Evolutionary conservation across 2,888 invertebrate genomes (phyloP).

Genomic region (Mythimna albipuncta): DNA sequence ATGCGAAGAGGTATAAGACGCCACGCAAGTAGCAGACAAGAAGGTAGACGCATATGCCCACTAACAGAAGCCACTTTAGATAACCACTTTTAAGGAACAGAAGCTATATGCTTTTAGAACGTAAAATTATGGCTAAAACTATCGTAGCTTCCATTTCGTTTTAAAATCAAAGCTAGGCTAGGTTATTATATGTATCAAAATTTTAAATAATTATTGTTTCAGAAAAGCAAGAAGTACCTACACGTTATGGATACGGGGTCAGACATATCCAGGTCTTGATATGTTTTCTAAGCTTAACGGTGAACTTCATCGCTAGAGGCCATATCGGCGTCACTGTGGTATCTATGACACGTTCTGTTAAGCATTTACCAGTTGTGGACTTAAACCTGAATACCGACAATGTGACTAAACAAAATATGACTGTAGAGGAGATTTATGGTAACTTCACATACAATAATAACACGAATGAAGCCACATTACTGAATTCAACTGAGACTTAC

Average conservation of each 20-base stretch:
- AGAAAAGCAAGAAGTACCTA: slow-evolving; percentile 56
- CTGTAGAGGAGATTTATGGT: not conserved
- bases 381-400: not conserved
- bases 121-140: too few relatives aligned
- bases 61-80: too few relatives aligned
- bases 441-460: slow-evolving; percentile 6
- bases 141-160: too few relatives aligned
- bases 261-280: slow-evolving; percentile 75
- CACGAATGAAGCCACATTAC: not conserved
- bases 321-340: slow-evolving; percentile 79
- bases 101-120: too few relatives aligned
- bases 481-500: slow-evolving; percentile 18
- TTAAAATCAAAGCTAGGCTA: too few relatives aligned
- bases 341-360: slow-evolving; percentile 73
- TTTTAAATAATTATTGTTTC: slow-evolving; percentile 40
- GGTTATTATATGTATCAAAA: too few relatives aligned
- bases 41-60: too few relatives aligned
- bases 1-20: not conserved
- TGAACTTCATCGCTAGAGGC: slow-evolving; percentile 70
- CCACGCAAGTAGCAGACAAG: too few relatives aligned
- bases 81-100: too few relatives aligned
- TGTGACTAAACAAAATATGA: not conserved
- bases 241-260: slow-evolving; percentile 73
- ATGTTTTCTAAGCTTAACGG: slow-evolving; percentile 67
- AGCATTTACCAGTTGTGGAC: slow-evolving; percentile 5